These are phyloP conservation scores for Tetropium fuscum DNA, from an alignment of 2,888 invertebrate species.

Conservation along the genomic window DNA sequence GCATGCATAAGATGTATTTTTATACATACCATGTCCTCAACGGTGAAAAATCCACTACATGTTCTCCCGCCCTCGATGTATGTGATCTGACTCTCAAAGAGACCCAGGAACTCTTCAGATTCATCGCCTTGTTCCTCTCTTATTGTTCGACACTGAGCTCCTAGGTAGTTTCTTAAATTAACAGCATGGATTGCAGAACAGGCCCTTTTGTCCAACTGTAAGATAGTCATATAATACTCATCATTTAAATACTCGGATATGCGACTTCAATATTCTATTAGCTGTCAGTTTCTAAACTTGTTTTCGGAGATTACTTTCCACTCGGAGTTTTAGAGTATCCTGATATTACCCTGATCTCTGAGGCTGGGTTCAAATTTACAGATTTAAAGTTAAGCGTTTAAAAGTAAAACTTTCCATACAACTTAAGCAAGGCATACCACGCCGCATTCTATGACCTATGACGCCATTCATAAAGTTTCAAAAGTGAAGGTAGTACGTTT, in stretches of 20 bases:
- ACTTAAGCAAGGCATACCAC: no score
- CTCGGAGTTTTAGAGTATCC: no score
- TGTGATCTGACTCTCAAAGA: slow-evolving; percentile 91
- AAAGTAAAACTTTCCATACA: no score
- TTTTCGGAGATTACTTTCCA: no score
- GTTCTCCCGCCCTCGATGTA: slow-evolving; percentile 99
- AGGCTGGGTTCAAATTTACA: no score
- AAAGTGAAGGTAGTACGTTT: no score
- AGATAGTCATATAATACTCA: slow-evolving; percentile 23
- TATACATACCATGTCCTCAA: slow-evolving; percentile 83
- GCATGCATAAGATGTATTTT: no score
- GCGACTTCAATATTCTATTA: not conserved
- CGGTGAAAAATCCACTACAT: slow-evolving; percentile 96
- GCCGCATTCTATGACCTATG: no score
- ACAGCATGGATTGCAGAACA: slow-evolving; percentile 99
- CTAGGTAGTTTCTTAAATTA: slow-evolving; percentile 94
- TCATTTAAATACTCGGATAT: not conserved
- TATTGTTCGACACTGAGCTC: slow-evolving; percentile 93
- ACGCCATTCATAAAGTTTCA: no score
- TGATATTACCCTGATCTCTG: no score
- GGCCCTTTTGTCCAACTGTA: slow-evolving; percentile 90
- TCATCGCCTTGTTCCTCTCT: slow-evolving; percentile 98
- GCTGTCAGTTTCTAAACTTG: no score
- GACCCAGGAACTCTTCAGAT: slow-evolving; percentile 91
- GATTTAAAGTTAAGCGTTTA: no score